phyloP scores from a whole-genome alignment of 2,888 invertebrate genomes.

The Ellobium chinense region DNA sequence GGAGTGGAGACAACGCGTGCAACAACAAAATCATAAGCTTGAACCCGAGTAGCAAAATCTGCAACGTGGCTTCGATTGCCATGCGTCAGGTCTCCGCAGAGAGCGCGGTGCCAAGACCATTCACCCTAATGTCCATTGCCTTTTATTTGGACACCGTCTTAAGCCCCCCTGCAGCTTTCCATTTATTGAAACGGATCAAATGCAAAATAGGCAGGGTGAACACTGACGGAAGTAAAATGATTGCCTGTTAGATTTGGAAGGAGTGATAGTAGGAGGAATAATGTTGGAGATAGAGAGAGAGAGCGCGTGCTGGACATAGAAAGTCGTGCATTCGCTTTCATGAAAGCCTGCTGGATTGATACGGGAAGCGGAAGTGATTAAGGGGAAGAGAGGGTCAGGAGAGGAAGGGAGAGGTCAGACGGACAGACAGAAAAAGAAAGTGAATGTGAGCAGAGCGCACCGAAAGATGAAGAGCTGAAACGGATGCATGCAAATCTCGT shows the following conservation, averaged over 20 bases:
- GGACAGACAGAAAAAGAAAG: neutral
- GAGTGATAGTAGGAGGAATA: too few relatives aligned
- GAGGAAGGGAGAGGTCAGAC: neutral
- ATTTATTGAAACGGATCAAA: neutral
- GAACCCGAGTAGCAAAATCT: too few relatives aligned
- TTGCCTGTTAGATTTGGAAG: too few relatives aligned
- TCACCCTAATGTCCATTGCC: neutral
- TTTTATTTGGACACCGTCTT: neutral
- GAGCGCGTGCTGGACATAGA: neutral
- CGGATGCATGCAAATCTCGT: neutral
- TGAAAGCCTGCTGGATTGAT: neutral
- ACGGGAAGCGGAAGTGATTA: neutral
- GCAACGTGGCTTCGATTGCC: too few relatives aligned
- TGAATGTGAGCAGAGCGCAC: neutral
- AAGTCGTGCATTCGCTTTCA: neutral
- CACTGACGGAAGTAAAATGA: neutral
- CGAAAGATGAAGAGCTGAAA: neutral
- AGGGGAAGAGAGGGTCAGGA: neutral
- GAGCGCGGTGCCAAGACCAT: neutral
- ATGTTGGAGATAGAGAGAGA: constrained; percentile 2
- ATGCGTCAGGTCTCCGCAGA: neutral
- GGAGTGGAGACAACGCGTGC: too few relatives aligned
- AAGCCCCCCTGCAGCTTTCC: neutral
- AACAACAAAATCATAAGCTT: too few relatives aligned
- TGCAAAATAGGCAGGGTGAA: neutral